These are phyloP conservation scores for Corvus hawaiiensis DNA, from an alignment of 2,113 vertebrate genomes.

Conservation along the genomic window DNA sequence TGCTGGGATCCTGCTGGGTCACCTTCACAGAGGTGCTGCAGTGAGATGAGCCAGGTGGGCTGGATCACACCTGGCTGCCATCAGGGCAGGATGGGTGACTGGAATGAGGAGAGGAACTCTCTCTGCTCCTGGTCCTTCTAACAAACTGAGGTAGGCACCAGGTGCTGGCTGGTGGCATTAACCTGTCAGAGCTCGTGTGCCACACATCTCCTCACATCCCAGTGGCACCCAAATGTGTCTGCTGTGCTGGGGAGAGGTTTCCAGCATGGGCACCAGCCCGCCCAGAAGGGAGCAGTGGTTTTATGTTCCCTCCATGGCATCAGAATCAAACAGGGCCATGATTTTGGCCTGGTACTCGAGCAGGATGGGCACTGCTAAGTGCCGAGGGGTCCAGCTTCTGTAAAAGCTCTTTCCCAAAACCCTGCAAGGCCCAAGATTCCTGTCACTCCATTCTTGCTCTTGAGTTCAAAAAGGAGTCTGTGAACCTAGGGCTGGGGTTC, in stretches of 20 bases:
- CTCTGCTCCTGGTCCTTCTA: not conserved
- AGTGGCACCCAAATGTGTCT: accelerated
- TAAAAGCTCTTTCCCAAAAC: not conserved
- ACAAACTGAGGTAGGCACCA: not conserved
- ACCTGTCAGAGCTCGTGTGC: not conserved
- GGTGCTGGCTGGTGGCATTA: not conserved
- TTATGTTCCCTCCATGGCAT: not conserved
- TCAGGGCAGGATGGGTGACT: not conserved
- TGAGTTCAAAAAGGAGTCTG: not conserved
- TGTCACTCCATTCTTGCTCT: not conserved
- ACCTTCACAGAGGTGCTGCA: not conserved
- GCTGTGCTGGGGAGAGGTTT: not conserved
- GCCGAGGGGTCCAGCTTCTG: accelerated
- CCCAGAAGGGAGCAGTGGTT: not conserved
- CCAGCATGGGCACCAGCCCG: not conserved
- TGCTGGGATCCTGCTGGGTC: not conserved
- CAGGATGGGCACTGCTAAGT: not conserved
- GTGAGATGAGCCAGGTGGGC: not conserved
- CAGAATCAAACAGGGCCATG: not conserved
- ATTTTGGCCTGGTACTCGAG: accelerated
- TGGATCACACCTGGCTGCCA: not conserved
- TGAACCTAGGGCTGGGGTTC: not conserved
- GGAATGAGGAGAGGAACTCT: not conserved
- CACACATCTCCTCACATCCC: not conserved
- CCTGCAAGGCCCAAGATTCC: not conserved